These are phyloP conservation scores for Mnemiopsis leidyi DNA, from an alignment of 37 sponge, comb jelly and placozoan species.

Conservation along the genomic window DNA sequence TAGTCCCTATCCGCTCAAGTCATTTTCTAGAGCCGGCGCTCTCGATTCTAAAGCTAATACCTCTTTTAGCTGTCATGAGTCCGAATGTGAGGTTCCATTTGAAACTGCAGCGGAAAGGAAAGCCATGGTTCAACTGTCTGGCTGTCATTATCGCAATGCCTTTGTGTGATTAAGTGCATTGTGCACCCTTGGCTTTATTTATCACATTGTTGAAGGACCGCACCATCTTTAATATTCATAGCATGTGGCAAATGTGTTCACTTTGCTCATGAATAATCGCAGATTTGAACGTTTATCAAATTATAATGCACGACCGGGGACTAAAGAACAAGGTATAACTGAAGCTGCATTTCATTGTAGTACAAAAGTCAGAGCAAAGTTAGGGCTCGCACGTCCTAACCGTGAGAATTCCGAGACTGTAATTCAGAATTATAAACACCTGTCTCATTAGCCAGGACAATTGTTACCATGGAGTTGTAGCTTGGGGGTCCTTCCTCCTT, in stretches of 20 bases:
- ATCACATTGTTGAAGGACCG: neutral
- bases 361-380: neutral
- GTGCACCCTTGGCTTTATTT: neutral
- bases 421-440: neutral
- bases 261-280: neutral
- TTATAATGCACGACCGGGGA: neutral
- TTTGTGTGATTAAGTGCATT: neutral
- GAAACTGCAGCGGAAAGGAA: neutral
- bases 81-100: neutral
- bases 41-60: neutral
- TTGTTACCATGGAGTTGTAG: too few relatives aligned
- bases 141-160: neutral
- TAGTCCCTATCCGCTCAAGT: neutral
- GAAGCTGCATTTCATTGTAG: neutral
- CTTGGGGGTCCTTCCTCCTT: too few relatives aligned
- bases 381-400: neutral
- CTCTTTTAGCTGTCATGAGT: neutral
- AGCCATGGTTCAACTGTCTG: neutral
- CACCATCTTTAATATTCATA: neutral
- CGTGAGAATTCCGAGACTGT: neutral
- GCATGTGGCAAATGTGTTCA: neutral
- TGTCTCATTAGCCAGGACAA: neutral
- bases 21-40: neutral
- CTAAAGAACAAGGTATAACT: neutral
- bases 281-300: neutral